Evolutionary conservation across 2,797 vertebrate genomes (phyloP).

Genomic region (Benthosema pterotum): DNA sequence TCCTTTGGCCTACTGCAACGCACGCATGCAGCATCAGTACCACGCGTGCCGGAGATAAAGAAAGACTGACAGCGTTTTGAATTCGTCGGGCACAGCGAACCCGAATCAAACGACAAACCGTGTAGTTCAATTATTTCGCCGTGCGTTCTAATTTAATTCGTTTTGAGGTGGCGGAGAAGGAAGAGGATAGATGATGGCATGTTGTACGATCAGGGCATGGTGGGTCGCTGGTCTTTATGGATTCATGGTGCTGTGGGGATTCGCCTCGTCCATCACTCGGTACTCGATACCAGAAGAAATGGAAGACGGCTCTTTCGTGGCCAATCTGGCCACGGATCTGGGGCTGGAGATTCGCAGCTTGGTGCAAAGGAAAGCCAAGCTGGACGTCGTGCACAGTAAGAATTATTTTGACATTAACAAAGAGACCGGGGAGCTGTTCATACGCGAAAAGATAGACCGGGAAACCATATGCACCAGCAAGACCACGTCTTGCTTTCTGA

Average conservation of each 20-base stretch:
- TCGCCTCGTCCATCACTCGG: conserved; percentile 73
- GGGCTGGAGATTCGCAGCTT: conserved; percentile 77
- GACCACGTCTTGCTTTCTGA: conserved; percentile 81
- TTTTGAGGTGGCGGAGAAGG: background rate
- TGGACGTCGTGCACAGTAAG: conserved; percentile 80
- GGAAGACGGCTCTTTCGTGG: conserved; percentile 81
- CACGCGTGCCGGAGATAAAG: conserved; percentile 56
- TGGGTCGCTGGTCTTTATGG: conserved; percentile 44
- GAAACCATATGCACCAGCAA: conserved; percentile 79
- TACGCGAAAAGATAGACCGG: conserved; percentile 81
- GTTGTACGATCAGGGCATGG: conserved; percentile 30
- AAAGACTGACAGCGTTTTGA: conserved; percentile 65
- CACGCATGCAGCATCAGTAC: conserved; percentile 38
- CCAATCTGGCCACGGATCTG: conserved; percentile 82
- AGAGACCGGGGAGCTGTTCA: conserved; percentile 79
- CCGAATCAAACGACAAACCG: conserved; percentile 41
- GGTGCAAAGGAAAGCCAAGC: conserved; percentile 75
- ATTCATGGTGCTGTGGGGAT: conserved; percentile 69
- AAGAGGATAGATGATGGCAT: conserved; percentile 43
- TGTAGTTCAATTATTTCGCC: background rate
- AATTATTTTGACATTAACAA: conserved; percentile 83
- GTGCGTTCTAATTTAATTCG: too few species aligned
- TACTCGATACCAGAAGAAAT: conserved; percentile 87
- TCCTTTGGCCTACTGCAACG: conserved; percentile 63
- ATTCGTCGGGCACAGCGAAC: conserved; percentile 40